Conservation (phyloP, 2,888 invertebrate species). For the Pyrochroa serraticornis region DNA sequence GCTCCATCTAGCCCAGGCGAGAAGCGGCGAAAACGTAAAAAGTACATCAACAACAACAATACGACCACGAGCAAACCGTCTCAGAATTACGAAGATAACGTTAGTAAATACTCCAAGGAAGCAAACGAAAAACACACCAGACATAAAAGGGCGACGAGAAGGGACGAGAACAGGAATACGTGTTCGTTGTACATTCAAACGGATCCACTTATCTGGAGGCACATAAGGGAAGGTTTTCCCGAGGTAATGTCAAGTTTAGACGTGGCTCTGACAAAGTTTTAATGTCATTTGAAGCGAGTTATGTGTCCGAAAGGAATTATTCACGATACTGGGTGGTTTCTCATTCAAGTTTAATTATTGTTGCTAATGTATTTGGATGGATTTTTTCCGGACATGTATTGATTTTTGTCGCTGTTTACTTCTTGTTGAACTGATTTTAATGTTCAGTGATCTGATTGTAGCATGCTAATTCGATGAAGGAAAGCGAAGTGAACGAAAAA, state of each 20-base stretch:
- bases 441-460: slow-evolving; percentile 52
- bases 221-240: slow-evolving; percentile 82
- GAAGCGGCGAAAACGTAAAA: slow-evolving; percentile 37
- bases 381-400: no score
- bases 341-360: no score
- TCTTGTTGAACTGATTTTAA: neutral
- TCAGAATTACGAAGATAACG: slow-evolving; percentile 58
- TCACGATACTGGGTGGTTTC: neutral
- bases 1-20: slow-evolving; percentile 35
- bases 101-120: slow-evolving; percentile 79
- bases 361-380: no score
- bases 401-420: neutral
- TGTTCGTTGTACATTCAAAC: slow-evolving; percentile 98
- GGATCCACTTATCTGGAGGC: slow-evolving; percentile 96
- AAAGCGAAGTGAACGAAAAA: slow-evolving; percentile 78
- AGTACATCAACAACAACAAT: slow-evolving; percentile 18
- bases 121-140: slow-evolving; percentile 64
- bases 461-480: slow-evolving; percentile 75
- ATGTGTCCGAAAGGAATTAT: neutral
- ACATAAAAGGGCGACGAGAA: slow-evolving; percentile 60
- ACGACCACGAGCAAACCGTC: slow-evolving; percentile 8
- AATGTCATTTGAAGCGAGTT: slow-evolving; percentile 3
- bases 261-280: slow-evolving; percentile 10
- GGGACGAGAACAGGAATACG: slow-evolving; percentile 81
- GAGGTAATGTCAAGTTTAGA: slow-evolving; percentile 66